Conservation (phyloP, 37 sponge, comb jelly and placozoan species). For the Hexactinellida sp. region DNA sequence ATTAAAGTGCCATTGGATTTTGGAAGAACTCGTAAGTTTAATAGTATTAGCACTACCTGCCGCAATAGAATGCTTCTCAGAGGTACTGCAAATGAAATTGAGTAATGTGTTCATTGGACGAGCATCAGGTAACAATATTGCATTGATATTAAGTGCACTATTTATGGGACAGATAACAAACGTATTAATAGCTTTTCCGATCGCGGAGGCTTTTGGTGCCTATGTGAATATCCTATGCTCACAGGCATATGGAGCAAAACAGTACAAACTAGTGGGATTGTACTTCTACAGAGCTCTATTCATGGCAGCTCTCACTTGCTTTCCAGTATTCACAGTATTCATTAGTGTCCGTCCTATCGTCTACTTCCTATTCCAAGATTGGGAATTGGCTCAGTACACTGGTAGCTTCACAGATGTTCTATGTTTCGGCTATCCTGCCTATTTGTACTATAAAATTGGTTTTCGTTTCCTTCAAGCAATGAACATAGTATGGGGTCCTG, state of each 20-base stretch:
- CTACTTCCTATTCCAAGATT: background rate
- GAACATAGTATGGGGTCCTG: background rate
- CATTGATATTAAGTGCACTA: background rate
- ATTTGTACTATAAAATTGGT: background rate
- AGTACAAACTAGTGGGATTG: background rate
- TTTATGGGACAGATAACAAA: background rate
- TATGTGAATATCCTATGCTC: background rate
- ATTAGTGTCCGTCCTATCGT: background rate
- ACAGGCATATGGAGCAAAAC: background rate
- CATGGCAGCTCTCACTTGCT: background rate
- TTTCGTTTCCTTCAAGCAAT: background rate
- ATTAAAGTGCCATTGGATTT: too few species aligned
- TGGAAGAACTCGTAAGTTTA: background rate
- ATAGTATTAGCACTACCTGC: background rate
- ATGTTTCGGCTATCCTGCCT: background rate
- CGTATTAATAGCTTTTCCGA: background rate
- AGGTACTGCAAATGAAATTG: background rate
- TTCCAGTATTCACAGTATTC: background rate
- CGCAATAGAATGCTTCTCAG: background rate
- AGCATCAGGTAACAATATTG: background rate
- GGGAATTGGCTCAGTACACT: background rate
- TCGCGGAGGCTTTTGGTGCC: background rate
- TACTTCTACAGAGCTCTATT: background rate
- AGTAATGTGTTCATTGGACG: background rate
- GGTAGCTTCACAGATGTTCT: background rate